A percentile compares a stretch with the other conserved stretches of the same genome.
These are phyloP conservation scores for Erythrolamprus reginae DNA, from an alignment of 2,113 vertebrate genomes.

Conservation along the genomic window DNA sequence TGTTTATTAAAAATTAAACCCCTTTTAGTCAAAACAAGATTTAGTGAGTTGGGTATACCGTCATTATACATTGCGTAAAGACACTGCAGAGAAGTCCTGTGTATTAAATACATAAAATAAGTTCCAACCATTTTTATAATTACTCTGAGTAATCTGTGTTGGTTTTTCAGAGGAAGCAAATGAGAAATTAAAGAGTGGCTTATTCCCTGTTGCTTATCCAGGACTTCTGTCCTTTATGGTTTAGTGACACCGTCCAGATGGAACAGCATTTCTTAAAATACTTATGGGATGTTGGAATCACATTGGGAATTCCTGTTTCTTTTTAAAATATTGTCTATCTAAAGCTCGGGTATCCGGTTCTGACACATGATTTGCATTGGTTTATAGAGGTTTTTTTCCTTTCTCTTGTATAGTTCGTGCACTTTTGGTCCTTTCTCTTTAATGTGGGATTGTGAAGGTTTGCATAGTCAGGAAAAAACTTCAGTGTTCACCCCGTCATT, in stretches of 20 bases:
- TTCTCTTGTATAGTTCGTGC: constrained; percentile 41
- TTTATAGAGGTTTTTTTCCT: constrained; percentile 15
- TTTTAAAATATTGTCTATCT: constrained; percentile 36
- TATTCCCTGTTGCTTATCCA: not conserved
- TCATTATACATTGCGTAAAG: not conserved
- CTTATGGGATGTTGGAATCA: constrained; percentile 8
- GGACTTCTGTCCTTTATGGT: not conserved
- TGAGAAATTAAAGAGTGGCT: not conserved
- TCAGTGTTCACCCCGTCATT: constrained; percentile 28
- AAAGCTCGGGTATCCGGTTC: constrained; percentile 3
- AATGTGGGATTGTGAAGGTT: constrained; percentile 24
- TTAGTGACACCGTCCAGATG: constrained; percentile 3
- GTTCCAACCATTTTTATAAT: not conserved
- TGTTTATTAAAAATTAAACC: not conserved
- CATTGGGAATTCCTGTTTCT: constrained; percentile 15
- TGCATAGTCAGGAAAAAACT: constrained; percentile 51
- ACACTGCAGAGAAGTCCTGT: not conserved
- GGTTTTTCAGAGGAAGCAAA: not conserved
- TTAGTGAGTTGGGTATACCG: not conserved
- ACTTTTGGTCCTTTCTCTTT: not conserved
- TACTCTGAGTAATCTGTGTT: not conserved
- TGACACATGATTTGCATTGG: constrained; percentile 37
- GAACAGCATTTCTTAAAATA: not conserved
- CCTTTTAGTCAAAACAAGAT: not conserved
- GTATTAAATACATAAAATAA: not conserved